These are phyloP conservation scores for Oreohelix idahoensis DNA, from an alignment of 1,140 invertebrate species.

Conservation along the genomic window DNA sequence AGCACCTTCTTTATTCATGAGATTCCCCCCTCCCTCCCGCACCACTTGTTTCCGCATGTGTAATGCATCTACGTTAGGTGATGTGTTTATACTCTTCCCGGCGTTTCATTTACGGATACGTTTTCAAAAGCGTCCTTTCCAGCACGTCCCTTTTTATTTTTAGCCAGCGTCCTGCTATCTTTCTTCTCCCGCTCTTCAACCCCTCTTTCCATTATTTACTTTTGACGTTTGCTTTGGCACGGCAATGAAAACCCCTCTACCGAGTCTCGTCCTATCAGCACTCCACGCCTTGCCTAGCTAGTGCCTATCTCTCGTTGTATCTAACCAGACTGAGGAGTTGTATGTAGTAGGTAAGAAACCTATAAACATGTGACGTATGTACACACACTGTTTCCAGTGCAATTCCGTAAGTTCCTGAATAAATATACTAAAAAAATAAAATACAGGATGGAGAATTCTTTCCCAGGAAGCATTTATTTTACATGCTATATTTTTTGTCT, in stretches of 20 bases:
- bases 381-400: not conserved
- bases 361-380: not conserved
- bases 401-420: too few species aligned
- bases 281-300: not conserved
- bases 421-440: too few species aligned
- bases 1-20: slow-evolving; percentile 14
- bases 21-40: not conserved
- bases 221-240: not conserved
- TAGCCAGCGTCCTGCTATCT: not conserved
- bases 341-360: not conserved
- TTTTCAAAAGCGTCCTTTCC: not conserved
- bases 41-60: not conserved
- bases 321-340: not conserved
- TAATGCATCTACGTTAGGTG: not conserved
- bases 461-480: too few species aligned
- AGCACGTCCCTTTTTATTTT: not conserved
- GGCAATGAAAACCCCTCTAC: not conserved
- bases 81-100: not conserved
- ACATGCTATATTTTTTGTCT: too few species aligned
- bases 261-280: not conserved
- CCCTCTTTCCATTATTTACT: not conserved
- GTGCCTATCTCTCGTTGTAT: slow-evolving; percentile 7
- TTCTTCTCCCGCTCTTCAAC: not conserved
- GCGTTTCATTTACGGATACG: not conserved
- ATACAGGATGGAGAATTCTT: too few species aligned